phyloP scores from a whole-genome alignment of 2,797 vertebrate species.

The Australoheros facetus region DNA sequence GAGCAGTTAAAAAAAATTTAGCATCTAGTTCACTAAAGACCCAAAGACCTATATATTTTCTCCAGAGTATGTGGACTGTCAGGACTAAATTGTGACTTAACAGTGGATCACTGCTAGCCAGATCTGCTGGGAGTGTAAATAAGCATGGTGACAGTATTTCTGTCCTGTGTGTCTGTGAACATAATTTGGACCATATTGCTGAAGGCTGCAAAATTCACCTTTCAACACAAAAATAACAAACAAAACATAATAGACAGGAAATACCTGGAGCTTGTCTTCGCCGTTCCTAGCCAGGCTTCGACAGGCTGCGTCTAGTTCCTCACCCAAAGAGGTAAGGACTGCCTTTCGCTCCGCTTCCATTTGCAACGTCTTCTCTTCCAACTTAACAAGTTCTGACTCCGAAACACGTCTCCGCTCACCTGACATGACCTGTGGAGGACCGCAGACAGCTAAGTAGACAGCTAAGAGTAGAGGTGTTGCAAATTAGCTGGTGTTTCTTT shows the following conservation, averaged over 20 bases:
- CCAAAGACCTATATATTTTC: background rate
- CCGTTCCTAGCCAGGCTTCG: conserved; percentile 83
- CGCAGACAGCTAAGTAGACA: background rate
- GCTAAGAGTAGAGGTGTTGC: background rate
- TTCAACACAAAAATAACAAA: background rate
- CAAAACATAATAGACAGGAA: background rate
- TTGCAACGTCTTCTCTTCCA: conserved; percentile 82
- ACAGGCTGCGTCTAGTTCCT: conserved; percentile 88
- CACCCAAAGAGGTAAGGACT: conserved; percentile 85
- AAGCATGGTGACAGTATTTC: background rate
- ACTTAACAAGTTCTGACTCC: conserved; percentile 77
- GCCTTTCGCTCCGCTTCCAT: conserved; percentile 87
- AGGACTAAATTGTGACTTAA: background rate
- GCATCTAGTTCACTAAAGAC: background rate
- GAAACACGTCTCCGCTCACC: conserved; percentile 77
- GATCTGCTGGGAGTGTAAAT: background rate
- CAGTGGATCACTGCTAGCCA: background rate
- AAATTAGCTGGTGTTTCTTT: background rate
- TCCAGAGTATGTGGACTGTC: background rate
- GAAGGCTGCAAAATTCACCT: background rate
- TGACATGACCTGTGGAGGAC: conserved; percentile 73
- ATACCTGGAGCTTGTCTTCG: conserved; percentile 90
- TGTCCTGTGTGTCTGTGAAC: no score
- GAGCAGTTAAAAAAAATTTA: background rate
- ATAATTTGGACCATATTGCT: background rate